These are phyloP conservation scores for Ploceus nigricollis DNA, from an alignment of 2,113 vertebrate genomes.

Conservation along the genomic window DNA sequence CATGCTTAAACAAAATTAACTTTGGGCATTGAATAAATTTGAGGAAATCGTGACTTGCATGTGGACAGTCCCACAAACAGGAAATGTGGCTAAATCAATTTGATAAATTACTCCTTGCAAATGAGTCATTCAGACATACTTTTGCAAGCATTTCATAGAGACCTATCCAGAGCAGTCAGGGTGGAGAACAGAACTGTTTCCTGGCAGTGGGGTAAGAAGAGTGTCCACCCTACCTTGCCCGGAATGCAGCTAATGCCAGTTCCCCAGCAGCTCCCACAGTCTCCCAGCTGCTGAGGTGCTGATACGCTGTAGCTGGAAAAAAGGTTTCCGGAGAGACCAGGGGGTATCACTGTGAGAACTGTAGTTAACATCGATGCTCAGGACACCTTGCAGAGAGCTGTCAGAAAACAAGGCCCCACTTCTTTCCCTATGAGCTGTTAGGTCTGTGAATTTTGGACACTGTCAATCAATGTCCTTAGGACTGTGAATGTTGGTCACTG, in stretches of 20 bases:
- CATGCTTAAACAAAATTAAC: constrained; percentile 13
- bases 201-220: not conserved
- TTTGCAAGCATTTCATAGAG: not conserved
- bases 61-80: not conserved
- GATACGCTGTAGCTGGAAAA: not conserved
- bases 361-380: not conserved
- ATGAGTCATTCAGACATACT: not conserved
- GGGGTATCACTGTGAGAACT: not conserved
- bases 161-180: not conserved
- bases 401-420: not conserved
- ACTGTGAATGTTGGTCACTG: not conserved
- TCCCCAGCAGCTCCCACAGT: not conserved
- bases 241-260: not conserved
- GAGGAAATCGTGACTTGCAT: constrained; percentile 16
- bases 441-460: not conserved
- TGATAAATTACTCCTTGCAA: constrained; percentile 24
- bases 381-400: not conserved
- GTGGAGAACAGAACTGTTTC: not conserved
- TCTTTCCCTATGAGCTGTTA: not conserved
- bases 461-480: not conserved
- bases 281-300: not conserved
- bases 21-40: not conserved
- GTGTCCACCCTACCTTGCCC: too few species aligned
- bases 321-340: not conserved
- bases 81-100: constrained; percentile 33